phyloP scores from a whole-genome alignment of 64 coral and sea anemone species.

The Dendrophyllia cribrosa region DNA sequence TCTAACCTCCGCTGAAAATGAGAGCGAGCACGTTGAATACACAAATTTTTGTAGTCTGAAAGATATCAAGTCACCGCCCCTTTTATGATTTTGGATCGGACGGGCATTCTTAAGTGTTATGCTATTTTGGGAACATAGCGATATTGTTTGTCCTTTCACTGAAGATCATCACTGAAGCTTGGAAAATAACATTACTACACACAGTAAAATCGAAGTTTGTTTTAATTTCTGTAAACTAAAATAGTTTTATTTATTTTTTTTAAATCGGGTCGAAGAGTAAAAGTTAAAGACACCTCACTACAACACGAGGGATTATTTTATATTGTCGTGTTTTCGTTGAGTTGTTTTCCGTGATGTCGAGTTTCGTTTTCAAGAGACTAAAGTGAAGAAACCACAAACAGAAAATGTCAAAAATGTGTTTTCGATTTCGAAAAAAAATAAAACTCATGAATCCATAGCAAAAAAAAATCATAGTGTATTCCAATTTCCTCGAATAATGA shows the following conservation, averaged over 20 bases:
- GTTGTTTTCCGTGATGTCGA: background rate
- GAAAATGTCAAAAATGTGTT: constrained; percentile 3
- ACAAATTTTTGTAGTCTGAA: background rate
- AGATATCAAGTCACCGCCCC: background rate
- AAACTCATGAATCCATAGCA: background rate
- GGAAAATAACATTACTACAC: background rate
- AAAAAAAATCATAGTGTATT: too few relatives aligned
- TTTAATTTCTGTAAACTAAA: background rate
- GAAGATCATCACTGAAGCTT: background rate
- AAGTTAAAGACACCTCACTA: background rate
- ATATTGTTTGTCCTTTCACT: background rate
- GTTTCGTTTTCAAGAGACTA: background rate
- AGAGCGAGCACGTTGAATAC: background rate
- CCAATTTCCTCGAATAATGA: background rate
- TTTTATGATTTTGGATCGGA: background rate
- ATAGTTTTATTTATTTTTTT: too few relatives aligned
- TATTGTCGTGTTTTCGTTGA: background rate
- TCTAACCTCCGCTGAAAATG: constrained; percentile 11
- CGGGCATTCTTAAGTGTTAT: background rate
- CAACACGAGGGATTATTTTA: background rate
- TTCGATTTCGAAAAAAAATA: background rate
- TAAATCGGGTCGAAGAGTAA: background rate
- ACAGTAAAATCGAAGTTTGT: background rate
- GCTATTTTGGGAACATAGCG: constrained; percentile 8
- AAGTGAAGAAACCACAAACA: background rate